Percentiles rank a stretch among this genome's conserved stretches.
These are phyloP conservation scores for Centropus bengalensis DNA, from an alignment of 2,113 vertebrate genomes.

Conservation along the genomic window DNA sequence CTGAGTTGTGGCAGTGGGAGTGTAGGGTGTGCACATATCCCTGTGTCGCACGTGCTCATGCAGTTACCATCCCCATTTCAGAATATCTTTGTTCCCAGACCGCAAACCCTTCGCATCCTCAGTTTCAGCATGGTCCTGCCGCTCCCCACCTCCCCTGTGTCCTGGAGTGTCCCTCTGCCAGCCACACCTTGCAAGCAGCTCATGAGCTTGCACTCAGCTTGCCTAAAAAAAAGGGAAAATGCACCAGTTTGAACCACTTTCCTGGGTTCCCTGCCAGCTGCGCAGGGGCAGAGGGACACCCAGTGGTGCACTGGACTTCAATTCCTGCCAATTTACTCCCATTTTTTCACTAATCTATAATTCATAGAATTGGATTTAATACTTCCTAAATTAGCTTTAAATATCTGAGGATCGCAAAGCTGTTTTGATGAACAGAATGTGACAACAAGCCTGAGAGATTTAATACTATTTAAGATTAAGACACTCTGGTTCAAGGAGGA, in stretches of 20 bases:
- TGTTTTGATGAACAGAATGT: neutral
- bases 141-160: no score
- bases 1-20: neutral
- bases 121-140: neutral
- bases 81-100: accelerated
- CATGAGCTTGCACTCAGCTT: accelerated
- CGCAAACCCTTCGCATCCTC: neutral
- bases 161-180: neutral
- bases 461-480: neutral
- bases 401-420: neutral
- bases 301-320: neutral
- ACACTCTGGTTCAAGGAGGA: neutral
- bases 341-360: neutral
- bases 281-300: neutral
- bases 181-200: accelerated
- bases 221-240: neutral
- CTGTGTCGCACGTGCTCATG: accelerated
- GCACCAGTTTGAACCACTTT: neutral
- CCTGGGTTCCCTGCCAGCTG: neutral
- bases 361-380: neutral
- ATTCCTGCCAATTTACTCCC: neutral
- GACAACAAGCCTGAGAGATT: neutral
- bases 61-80: neutral
- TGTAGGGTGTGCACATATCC: neutral
- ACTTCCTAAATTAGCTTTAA: neutral